A percentile compares a stretch with the other conserved stretches of the same genome.
These are phyloP conservation scores for Porites lutea DNA, from an alignment of 64 coral and sea anemone genomes.

Conservation along the genomic window DNA sequence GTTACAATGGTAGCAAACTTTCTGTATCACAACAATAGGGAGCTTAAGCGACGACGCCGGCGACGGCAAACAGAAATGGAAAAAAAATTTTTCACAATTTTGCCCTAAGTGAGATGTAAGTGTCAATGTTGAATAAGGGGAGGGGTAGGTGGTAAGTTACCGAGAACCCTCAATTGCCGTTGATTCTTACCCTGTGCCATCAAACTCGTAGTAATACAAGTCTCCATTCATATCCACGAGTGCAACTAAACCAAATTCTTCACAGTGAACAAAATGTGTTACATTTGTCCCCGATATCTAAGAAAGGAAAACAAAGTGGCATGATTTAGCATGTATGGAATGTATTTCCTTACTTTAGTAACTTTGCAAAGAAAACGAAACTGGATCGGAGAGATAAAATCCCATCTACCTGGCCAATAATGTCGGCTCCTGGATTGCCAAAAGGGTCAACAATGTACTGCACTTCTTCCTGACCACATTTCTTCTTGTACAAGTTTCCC, in stretches of 20 bases:
- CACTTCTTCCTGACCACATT: slow-evolving; percentile 66
- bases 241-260: slow-evolving; percentile 71
- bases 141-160: too few species aligned
- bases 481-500: slow-evolving; percentile 85
- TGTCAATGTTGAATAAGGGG: too few species aligned
- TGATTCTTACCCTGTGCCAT: slow-evolving; percentile 79
- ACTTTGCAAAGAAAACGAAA: too few species aligned
- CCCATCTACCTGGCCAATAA: slow-evolving; percentile 64
- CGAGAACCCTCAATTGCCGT: too few species aligned
- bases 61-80: too few species aligned
- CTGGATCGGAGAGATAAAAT: not conserved
- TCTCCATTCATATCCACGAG: slow-evolving; percentile 14
- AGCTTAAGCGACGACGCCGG: too few species aligned
- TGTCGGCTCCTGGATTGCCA: slow-evolving; percentile 58
- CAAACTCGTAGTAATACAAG: slow-evolving; percentile 76
- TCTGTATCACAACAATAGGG: too few species aligned
- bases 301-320: not conserved
- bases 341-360: too few species aligned
- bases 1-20: too few species aligned
- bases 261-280: slow-evolving; percentile 62
- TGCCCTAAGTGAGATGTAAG: too few species aligned
- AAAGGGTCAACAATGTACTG: slow-evolving; percentile 81
- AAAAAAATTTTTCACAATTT: too few species aligned
- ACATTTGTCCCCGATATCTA: slow-evolving; percentile 66
- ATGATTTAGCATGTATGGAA: too few species aligned